Evolutionary conservation across 2,888 invertebrate genomes (phyloP).

Genomic region (Cephus pulcher): DNA sequence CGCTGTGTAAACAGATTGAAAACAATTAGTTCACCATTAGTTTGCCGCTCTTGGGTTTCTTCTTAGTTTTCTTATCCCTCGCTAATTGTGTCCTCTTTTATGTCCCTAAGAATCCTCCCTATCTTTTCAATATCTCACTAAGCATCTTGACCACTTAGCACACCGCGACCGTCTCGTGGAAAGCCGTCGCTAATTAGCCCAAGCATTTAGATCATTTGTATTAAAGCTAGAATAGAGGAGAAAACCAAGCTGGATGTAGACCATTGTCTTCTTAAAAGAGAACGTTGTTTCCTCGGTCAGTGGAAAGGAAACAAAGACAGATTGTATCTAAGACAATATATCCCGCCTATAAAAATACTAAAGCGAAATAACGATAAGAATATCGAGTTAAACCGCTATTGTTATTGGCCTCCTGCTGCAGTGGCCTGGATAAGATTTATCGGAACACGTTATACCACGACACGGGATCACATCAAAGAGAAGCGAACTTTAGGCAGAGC

Average conservation of each 20-base stretch:
- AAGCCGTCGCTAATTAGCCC: background rate
- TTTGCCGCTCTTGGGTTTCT: background rate
- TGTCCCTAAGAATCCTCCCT: background rate
- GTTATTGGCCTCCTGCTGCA: background rate
- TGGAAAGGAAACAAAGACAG: background rate
- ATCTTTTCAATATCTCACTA: background rate
- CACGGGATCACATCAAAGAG: background rate
- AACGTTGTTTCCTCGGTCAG: background rate
- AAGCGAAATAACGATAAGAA: background rate
- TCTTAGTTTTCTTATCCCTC: background rate
- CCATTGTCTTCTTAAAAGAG: background rate
- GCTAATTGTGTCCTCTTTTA: background rate
- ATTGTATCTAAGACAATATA: background rate
- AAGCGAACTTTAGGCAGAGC: background rate
- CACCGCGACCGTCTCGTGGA: background rate
- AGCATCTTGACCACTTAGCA: background rate
- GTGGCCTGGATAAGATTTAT: background rate
- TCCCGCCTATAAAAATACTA: background rate
- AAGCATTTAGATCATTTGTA: background rate
- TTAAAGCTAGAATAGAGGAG: background rate
- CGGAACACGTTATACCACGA: background rate
- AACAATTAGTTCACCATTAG: constrained; percentile 1
- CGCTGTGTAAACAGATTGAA: constrained; percentile 1
- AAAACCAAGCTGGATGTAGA: background rate
- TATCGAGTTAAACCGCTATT: background rate